phyloP scores from a whole-genome alignment of 2,797 vertebrate genomes.

The Gymnodraco acuticeps region DNA sequence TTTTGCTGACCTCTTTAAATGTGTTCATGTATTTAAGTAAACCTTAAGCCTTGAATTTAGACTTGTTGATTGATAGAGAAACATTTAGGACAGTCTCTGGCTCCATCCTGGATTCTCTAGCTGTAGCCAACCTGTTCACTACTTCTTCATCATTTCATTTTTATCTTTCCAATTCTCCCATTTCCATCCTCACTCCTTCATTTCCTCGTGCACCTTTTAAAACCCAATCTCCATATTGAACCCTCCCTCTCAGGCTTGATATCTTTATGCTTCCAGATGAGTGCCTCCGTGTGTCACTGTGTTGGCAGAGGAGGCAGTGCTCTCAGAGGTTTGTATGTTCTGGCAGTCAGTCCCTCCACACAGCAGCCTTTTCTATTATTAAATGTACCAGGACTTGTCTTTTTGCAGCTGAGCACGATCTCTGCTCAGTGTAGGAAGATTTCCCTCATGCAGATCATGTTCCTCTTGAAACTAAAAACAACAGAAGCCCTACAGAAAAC shows the following conservation, averaged over 20 bases:
- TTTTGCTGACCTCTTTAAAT: conserved; percentile 30
- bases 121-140: neutral
- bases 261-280: conserved; percentile 48
- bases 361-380: conserved; percentile 78
- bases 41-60: too few relatives aligned
- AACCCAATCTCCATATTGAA: conserved; percentile 10
- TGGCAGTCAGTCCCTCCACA: conserved; percentile 49
- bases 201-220: conserved; percentile 28
- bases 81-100: neutral
- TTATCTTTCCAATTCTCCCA: neutral
- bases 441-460: conserved; percentile 36
- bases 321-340: conserved; percentile 50
- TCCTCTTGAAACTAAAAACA: conserved; percentile 31
- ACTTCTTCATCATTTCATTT: conserved; percentile 26
- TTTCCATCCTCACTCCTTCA: conserved; percentile 7
- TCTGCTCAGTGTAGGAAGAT: conserved; percentile 41
- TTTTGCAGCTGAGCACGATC: conserved; percentile 49
- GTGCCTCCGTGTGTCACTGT: conserved; percentile 45
- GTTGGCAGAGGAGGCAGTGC: conserved; percentile 34
- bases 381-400: conserved; percentile 64
- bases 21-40: neutral
- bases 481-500: conserved; percentile 32
- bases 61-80: neutral
- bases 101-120: conserved; percentile 12
- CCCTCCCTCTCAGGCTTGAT: conserved; percentile 3